Percentiles rank a stretch among this genome's conserved stretches.
Conservation (phyloP, 2,888 invertebrate genomes). For the Leucophora obtusa region DNA sequence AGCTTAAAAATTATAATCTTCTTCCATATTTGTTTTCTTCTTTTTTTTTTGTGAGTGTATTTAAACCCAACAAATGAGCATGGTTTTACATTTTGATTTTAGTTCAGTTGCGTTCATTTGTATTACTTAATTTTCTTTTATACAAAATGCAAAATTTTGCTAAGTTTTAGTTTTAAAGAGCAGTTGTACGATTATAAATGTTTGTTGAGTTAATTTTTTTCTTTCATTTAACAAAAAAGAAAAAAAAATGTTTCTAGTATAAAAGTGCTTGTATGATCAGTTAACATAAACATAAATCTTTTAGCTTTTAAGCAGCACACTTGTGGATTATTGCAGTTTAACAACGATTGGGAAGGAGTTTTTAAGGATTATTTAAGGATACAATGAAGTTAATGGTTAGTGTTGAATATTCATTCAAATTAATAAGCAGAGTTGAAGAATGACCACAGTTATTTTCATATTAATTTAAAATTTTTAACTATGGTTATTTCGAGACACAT, state of each 20-base stretch:
- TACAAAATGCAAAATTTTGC: constrained; percentile 26
- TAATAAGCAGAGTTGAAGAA: no score
- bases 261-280: constrained; percentile 69
- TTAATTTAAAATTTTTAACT: no score
- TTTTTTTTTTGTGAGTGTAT: no score
- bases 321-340: constrained; percentile 54
- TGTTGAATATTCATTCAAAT: background rate
- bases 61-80: background rate
- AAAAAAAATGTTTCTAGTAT: constrained; percentile 60
- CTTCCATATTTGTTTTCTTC: no score
- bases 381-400: constrained; percentile 59
- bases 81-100: background rate
- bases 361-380: constrained; percentile 27
- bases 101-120: background rate
- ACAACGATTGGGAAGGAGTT: background rate
- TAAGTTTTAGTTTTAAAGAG: constrained; percentile 30
- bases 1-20: no score
- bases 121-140: constrained; percentile 29
- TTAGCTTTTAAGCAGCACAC: constrained; percentile 66
- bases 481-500: no score
- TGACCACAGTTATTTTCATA: no score
- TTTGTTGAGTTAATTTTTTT: background rate
- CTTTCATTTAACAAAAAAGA: background rate
- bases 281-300: constrained; percentile 68
- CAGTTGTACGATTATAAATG: background rate